Evolutionary conservation across 92 coral and sea anemone genomes (phyloP), one percentile per base, ranked within the genome.

Genomic region (Umimayanthus chanpuru): DNA sequence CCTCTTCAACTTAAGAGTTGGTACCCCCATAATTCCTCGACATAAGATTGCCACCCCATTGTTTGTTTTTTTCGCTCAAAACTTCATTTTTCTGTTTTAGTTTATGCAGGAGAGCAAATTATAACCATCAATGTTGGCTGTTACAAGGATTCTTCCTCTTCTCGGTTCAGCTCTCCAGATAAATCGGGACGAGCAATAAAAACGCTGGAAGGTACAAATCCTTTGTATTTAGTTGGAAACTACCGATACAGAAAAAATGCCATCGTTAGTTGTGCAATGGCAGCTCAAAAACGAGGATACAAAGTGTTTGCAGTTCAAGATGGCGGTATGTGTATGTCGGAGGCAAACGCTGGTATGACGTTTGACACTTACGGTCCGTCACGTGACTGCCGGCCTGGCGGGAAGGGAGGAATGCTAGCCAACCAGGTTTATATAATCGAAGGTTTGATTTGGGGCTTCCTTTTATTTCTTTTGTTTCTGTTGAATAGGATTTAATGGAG

Each of bases 231-330:
- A 40, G 76, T 11, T 5, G 76, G 76, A 32, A 71, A 71, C 40
- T 71, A 71, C 41, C 36, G 76, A 32, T 29, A 71, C 39, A 11
- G 76, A 32, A 71, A 71, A 32, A 10, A 71, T 0, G 76, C 76
- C 21, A 29, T 71, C 76, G 0, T 28, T 11, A 71, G 21, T 71
- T 71, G 76, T n/a, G 76, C 76, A 29, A 71, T 26, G 20, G 76
- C 41, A 9, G 76, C 76, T 32, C 39, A 14, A 15, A 28, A 71
- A 71, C 76, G 76, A 71, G 76, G 76, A 11, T 28, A 29, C 20
- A 71, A 71, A 71, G 76, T 71, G 76, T 71, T 71, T 32, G 76
- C 76, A 6, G 14, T 71, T 32, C 76, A 71, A 71, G 76, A 71
- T 71, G 76, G 76, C 76, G 76, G 76, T 6, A 71, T 71, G 76